Evolutionary conservation across 2,888 invertebrate genomes (phyloP).

Genomic region (Thereva nobilitata): DNA sequence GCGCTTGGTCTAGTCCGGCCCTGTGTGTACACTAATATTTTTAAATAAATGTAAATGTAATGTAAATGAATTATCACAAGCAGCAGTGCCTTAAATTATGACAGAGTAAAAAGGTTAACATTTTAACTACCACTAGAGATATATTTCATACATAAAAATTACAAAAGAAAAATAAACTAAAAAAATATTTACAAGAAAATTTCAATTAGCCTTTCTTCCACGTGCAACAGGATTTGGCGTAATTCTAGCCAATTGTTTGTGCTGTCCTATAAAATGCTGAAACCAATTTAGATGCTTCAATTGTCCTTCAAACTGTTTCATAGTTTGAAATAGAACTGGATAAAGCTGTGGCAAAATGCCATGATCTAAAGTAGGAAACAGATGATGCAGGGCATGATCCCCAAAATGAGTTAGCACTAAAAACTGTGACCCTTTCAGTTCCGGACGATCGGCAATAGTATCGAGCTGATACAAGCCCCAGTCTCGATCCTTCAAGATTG

Average conservation of each 20-base stretch:
- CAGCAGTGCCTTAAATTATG: no score
- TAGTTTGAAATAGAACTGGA: slow-evolving; percentile 59
- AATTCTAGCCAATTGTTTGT: slow-evolving; percentile 63
- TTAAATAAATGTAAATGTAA: no score
- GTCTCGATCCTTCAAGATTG: slow-evolving; percentile 62
- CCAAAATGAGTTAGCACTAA: slow-evolving; percentile 75
- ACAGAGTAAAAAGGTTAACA: no score
- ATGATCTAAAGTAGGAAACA: slow-evolving; percentile 81
- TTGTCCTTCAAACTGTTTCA: slow-evolving; percentile 54
- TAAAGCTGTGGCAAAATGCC: slow-evolving; percentile 69
- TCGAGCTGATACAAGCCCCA: slow-evolving; percentile 81
- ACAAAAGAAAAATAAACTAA: no score
- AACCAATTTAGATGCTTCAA: slow-evolving; percentile 61
- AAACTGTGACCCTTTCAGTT: slow-evolving; percentile 69
- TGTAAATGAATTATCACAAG: no score
- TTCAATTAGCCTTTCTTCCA: no score
- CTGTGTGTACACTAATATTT: no score
- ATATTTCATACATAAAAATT: no score
- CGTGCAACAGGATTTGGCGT: slow-evolving; percentile 56
- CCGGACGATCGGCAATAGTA: slow-evolving; percentile 71
- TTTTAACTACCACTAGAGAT: no score
- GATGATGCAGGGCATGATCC: slow-evolving; percentile 77
- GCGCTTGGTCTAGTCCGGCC: no score
- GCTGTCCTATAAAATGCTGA: slow-evolving; percentile 69
- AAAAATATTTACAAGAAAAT: no score